Percentiles rank a stretch among this genome's conserved stretches.
phyloP scores from a whole-genome alignment of 2,888 invertebrate genomes.

The Cyrtodaria siliqua region DNA sequence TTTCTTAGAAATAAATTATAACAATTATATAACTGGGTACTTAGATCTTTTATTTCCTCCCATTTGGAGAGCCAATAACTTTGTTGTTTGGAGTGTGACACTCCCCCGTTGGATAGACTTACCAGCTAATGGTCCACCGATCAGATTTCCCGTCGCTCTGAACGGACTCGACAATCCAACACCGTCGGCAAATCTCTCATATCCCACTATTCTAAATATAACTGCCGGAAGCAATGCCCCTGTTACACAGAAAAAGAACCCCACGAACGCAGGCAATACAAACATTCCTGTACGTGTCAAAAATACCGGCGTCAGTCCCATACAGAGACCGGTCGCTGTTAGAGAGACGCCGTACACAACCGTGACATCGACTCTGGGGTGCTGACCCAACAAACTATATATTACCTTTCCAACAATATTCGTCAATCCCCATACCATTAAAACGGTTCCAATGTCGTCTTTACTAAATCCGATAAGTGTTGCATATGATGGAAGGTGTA shows the following conservation, averaged over 20 bases:
- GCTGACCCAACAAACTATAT: constrained; percentile 46
- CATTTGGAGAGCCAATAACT: too few species aligned
- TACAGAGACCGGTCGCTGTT: constrained; percentile 34
- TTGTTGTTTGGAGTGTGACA: too few species aligned
- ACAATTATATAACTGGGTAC: too few species aligned
- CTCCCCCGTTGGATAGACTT: too few species aligned
- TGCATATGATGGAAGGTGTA: constrained; percentile 51
- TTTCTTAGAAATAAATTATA: too few species aligned
- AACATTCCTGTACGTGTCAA: constrained; percentile 33
- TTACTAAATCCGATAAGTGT: constrained; percentile 25
- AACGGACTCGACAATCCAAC: constrained; percentile 47
- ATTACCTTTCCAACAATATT: constrained; percentile 46
- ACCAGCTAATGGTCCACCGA: constrained; percentile 55
- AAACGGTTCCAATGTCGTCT: constrained; percentile 30
- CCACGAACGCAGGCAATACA: constrained; percentile 34
- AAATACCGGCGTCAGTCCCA: constrained; percentile 34
- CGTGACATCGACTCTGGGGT: constrained; percentile 36
- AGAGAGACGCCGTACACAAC: constrained; percentile 35
- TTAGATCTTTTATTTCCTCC: too few species aligned
- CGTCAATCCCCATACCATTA: constrained; percentile 29
- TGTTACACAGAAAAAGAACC: constrained; percentile 51
- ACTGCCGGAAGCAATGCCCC: constrained; percentile 45
- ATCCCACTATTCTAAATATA: constrained; percentile 43
- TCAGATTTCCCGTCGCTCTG: constrained; percentile 48
- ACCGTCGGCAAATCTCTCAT: constrained; percentile 49